A percentile compares a stretch with the other conserved stretches of the same genome.
Evolutionary conservation across 2,888 invertebrate genomes (phyloP).

Genomic region (Drosophila rellima): DNA sequence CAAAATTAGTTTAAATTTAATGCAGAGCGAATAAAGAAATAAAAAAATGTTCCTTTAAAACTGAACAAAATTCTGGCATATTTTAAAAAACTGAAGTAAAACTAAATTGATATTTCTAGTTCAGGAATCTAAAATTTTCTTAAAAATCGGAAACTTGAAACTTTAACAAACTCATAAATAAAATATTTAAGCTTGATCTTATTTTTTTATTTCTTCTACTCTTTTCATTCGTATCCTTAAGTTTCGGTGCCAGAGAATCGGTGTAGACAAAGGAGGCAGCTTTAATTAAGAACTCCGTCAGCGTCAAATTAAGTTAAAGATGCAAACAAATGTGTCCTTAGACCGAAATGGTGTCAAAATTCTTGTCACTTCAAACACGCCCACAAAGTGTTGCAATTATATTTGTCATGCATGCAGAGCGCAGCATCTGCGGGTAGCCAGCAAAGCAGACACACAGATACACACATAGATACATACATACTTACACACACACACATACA

Average conservation of each 20-base stretch:
- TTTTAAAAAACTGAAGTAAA: too few species aligned
- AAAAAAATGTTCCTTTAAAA: too few species aligned
- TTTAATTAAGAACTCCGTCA: slow-evolving; percentile 65
- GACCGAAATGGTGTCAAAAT: slow-evolving; percentile 71
- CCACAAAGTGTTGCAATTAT: slow-evolving; percentile 74
- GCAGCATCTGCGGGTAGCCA: slow-evolving; percentile 50
- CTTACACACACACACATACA: slow-evolving; percentile 3
- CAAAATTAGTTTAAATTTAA: too few species aligned
- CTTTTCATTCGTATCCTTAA: neutral
- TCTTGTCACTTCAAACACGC: slow-evolving; percentile 69
- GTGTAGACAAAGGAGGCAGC: slow-evolving; percentile 16
- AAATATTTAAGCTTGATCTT: too few species aligned
- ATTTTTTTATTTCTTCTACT: neutral
- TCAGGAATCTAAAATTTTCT: too few species aligned
- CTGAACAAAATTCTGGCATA: too few species aligned
- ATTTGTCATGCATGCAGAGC: slow-evolving; percentile 67
- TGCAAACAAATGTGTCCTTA: slow-evolving; percentile 67
- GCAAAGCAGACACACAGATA: slow-evolving; percentile 11
- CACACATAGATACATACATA: neutral
- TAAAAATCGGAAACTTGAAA: too few species aligned
- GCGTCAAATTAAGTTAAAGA: slow-evolving; percentile 69
- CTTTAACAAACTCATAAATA: too few species aligned
- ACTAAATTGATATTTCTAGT: too few species aligned
- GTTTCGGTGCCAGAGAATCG: slow-evolving; percentile 15
- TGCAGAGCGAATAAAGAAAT: too few species aligned